phyloP scores from a whole-genome alignment of 2,888 invertebrate genomes.

The Rhingia campestris region DNA sequence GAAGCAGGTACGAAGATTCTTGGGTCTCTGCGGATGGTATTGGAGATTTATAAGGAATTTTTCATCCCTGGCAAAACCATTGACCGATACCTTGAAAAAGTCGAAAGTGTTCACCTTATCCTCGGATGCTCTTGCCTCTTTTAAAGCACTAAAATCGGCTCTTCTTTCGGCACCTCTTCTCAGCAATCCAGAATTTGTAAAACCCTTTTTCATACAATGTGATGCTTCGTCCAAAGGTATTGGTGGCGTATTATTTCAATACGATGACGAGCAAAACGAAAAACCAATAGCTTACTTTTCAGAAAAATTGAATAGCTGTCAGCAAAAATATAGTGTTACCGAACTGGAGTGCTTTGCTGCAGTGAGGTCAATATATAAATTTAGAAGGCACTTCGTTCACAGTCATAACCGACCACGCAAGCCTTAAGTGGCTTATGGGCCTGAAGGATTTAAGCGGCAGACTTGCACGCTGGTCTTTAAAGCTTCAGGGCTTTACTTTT shows the following conservation, averaged over 20 bases:
- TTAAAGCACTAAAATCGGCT: too few relatives aligned
- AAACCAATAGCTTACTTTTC: background rate
- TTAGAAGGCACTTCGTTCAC: background rate
- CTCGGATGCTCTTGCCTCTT: too few relatives aligned
- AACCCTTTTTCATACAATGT: background rate
- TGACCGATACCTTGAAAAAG: too few relatives aligned
- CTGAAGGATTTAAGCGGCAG: slow-evolving; percentile 6
- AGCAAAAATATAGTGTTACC: background rate
- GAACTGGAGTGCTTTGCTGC: slow-evolving; percentile 22
- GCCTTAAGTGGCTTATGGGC: too few relatives aligned
- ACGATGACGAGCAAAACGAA: background rate
- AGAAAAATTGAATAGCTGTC: background rate
- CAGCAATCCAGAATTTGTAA: background rate
- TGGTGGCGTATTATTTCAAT: background rate
- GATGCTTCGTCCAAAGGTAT: background rate
- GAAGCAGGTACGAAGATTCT: background rate
- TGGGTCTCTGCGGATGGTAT: background rate
- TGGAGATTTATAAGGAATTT: too few relatives aligned
- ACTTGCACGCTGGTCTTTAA: too few relatives aligned
- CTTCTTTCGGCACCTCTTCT: background rate
- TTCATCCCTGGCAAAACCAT: too few relatives aligned
- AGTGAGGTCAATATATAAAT: background rate
- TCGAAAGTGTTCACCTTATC: too few relatives aligned
- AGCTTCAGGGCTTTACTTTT: too few relatives aligned
- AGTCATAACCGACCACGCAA: too few relatives aligned